Evolutionary conservation across 2,888 invertebrate genomes (phyloP), one percentile per base, ranked within the genome.

Genomic region (Ormyrus labotus): DNA sequence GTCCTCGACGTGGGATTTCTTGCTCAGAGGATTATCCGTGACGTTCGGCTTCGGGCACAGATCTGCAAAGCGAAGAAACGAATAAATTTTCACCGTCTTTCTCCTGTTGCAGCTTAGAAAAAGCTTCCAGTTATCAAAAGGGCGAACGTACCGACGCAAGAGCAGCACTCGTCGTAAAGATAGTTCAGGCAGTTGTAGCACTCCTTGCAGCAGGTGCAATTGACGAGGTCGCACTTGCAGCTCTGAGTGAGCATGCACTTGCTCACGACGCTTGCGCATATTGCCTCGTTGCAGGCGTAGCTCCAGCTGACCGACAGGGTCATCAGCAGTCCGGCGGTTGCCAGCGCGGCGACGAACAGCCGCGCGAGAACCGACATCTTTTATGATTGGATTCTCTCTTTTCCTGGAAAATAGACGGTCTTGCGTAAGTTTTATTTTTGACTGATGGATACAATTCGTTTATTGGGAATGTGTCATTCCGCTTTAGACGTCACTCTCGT

Each of bases 241-340:
- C 97, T 96, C 90, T 98, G 97, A 11, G 98, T 98, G 83, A 99
- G 92, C 94, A 98, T 96, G 91, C 99, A 99, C 92, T 98, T 98
- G 88, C 97, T 98, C 70, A 99, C 99, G 75, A 98, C 96, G 88
- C 97, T 97, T 45, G 97, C 98, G 92, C 99, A 99, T 77, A 98
- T 95, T 50, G 97, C 96, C 92, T 98, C 98, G 90, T 98, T 98
- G 91, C 98, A 98, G 13, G 88, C 90, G 61, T 85, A 75, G 63
- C 75, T 75, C 74, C 71, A 71, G 61, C 71, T 65, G 13, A 50
- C 55, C 58, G 53, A 13, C 47, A 76, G 55, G 47, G 45, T 9
- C 48, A 11, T 34, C 34, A 73, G 7, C 8, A 71, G 48, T 6
- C 19, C 5, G 60, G 51, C 48, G 34, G 51, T n/a, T 8, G 50